Conservation (phyloP, 2,797 vertebrate species). For the Eospalax fontanierii region DNA sequence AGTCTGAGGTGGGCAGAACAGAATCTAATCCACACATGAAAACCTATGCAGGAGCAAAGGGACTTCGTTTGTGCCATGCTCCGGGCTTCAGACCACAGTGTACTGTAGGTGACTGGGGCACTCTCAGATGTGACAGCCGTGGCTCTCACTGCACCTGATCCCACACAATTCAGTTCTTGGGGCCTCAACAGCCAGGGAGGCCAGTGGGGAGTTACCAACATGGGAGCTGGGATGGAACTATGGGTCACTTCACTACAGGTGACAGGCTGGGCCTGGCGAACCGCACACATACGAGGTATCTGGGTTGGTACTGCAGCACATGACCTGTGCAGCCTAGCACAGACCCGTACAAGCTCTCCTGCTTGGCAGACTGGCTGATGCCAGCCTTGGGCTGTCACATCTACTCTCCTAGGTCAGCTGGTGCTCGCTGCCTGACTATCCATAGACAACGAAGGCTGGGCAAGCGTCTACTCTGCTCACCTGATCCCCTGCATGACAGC, state of each 20-base stretch:
- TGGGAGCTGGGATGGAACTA: neutral
- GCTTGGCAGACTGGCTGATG: neutral
- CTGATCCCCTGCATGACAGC: neutral
- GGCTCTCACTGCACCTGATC: neutral
- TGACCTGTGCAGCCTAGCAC: neutral
- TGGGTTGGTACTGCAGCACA: too few species aligned
- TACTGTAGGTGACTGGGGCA: neutral
- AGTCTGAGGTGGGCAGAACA: too few species aligned
- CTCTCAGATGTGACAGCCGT: neutral
- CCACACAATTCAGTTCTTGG: too few species aligned
- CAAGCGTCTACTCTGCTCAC: neutral
- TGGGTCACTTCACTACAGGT: neutral
- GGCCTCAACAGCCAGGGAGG: neutral
- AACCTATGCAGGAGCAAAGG: neutral
- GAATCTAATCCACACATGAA: neutral
- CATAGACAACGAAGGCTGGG: neutral
- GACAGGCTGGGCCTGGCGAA: neutral
- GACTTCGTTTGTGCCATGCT: neutral
- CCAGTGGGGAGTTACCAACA: neutral
- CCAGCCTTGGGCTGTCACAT: neutral
- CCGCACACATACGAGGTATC: rapidly evolving
- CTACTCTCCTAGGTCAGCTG: neutral
- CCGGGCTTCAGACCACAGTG: neutral
- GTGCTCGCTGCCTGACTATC: neutral
- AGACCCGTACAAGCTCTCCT: neutral